These are phyloP conservation scores for Caenorhabditis briggsae DNA, from an alignment of 1,140 invertebrate genomes.

Conservation along the genomic window DNA sequence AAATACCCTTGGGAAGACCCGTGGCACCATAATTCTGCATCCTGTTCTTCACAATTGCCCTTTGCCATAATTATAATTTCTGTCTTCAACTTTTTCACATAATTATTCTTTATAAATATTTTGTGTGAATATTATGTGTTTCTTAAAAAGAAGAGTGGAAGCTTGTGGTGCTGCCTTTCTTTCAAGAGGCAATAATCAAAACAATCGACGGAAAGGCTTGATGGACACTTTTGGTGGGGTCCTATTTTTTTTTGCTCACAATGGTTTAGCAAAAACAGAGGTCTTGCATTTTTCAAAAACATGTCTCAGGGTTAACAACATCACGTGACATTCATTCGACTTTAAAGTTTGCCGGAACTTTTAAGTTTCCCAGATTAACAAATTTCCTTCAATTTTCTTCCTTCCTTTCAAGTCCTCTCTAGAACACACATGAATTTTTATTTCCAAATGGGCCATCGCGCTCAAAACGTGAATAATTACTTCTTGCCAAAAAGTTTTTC, in stretches of 20 bases:
- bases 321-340: neutral
- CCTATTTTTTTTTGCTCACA: slow-evolving; percentile 20
- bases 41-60: neutral
- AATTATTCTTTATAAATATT: neutral
- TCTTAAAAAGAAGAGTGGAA: neutral
- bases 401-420: neutral
- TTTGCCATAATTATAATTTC: slow-evolving; percentile 18
- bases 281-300: no score
- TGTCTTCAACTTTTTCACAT: neutral
- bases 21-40: slow-evolving; percentile 19
- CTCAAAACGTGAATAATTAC: slow-evolving; percentile 46
- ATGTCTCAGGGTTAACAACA: no score
- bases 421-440: slow-evolving; percentile 45
- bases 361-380: slow-evolving; percentile 30
- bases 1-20: slow-evolving; percentile 43
- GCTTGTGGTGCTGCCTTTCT: neutral
- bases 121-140: neutral
- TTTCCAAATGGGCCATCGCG: neutral
- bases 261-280: neutral
- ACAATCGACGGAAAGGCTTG: slow-evolving; percentile 48
- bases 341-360: slow-evolving; percentile 2
- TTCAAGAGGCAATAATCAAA: slow-evolving; percentile 50
- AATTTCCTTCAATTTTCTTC: no score
- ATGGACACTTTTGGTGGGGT: slow-evolving; percentile 17
- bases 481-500: neutral